phyloP scores from a whole-genome alignment of 2,888 invertebrate genomes.

The Calliopum simillimum region DNA sequence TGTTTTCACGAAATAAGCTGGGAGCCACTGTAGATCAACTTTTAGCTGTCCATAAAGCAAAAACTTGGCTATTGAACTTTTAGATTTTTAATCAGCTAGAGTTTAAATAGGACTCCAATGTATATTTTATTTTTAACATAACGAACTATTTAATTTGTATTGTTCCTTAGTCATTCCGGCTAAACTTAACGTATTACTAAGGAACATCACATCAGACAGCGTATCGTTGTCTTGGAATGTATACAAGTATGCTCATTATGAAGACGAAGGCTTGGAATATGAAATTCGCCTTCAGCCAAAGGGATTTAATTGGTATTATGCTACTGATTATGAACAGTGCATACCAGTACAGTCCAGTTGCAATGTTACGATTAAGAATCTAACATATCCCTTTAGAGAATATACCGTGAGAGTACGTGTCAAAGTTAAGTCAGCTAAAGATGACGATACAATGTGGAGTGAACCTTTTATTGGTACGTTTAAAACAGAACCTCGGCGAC shows the following conservation, averaged over 20 bases:
- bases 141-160: background rate
- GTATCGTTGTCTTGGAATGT: conserved; percentile 49
- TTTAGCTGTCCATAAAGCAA: too few species aligned
- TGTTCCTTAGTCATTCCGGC: conserved; percentile 52
- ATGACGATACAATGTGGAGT: conserved; percentile 76
- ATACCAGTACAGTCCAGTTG: background rate
- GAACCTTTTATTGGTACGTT: conserved; percentile 72
- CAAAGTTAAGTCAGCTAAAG: conserved; percentile 73
- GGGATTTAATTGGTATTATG: conserved; percentile 40
- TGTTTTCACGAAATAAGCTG: too few species aligned
- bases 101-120: too few species aligned
- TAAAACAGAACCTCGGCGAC: conserved; percentile 69
- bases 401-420: conserved; percentile 73
- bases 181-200: conserved; percentile 45
- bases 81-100: too few species aligned
- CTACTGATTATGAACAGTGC: conserved; percentile 13
- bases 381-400: conserved; percentile 35
- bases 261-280: conserved; percentile 45
- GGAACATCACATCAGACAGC: conserved; percentile 49
- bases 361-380: conserved; percentile 26
- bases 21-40: too few species aligned
- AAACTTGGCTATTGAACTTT: too few species aligned
- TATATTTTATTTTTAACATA: too few species aligned
- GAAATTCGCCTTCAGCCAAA: conserved; percentile 47
- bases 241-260: conserved; percentile 45